Base-by-base conservation (phyloP, 2,888 invertebrate species). In the Poecilobothrus nobilitatus region DNA sequence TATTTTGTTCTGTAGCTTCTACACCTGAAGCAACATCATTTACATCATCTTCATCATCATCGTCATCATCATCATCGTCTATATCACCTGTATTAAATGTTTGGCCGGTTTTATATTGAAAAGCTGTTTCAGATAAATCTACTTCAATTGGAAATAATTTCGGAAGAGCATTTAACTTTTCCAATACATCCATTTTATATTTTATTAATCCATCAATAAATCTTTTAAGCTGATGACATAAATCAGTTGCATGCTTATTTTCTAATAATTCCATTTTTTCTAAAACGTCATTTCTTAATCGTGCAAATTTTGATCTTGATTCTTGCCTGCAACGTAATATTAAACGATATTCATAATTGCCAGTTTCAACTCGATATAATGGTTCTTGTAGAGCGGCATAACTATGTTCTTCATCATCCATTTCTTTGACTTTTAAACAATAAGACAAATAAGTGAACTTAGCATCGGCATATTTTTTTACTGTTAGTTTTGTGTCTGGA, bases 401-500 rank as follows among this genome's bases (percentile, higher is more conserved):
- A 65, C 93, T 94, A 74, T 95, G 95, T 76, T 98, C 97, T 78
- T 99, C 99, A 78, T 99, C 99, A 75, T 99, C 99, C 94, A 99
- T 93, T 82, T 99, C 99, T 80, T 99, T 99, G 0, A 99, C 96
- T 84, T 99, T 99, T 69, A 99, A 84, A 78, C 99, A 99, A 80
- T 99, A 99, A 0, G 98, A 98, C 68, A 99, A 84, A 80, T 99
- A 99, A 77, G 99, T 98, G 80, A 99, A 99, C 82, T 99, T 99
- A 0, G 95, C 94, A 82, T 99, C 98, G 0, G 98, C 94, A 80
- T 99, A 99, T 78, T 97, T 97, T 74, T 94, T 92, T 63, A 99
- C 95, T 0, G 99, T 99, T 44, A 99, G 83, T 76, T 95, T 91
- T 0, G 98, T 99, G 79, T 99, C 99, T 0, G 99, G 99, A 75